These are phyloP conservation scores for Globia sparganii DNA, from an alignment of 2,888 invertebrate genomes.

Conservation along the genomic window DNA sequence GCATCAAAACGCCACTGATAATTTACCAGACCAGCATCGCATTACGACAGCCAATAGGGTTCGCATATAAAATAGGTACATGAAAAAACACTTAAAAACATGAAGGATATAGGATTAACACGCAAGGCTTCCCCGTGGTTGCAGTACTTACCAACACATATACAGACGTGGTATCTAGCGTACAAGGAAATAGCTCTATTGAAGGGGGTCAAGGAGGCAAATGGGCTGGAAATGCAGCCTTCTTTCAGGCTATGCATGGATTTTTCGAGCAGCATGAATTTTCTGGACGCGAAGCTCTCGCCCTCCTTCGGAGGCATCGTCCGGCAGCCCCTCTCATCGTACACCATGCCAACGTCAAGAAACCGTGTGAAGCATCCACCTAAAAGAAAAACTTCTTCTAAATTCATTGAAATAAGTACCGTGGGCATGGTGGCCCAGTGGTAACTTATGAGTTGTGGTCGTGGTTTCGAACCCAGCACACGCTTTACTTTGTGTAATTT, in stretches of 20 bases:
- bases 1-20: not conserved
- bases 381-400: not conserved
- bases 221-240: constrained; percentile 76
- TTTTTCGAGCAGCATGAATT: constrained; percentile 67
- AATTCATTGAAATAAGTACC: not conserved
- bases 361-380: constrained; percentile 73
- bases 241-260: constrained; percentile 54
- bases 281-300: constrained; percentile 64
- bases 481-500: no score
- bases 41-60: not conserved
- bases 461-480: no score
- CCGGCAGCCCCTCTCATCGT: constrained; percentile 77
- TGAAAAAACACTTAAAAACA: constrained; percentile 30
- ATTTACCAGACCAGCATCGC: not conserved
- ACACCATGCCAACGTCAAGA: constrained; percentile 70
- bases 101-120: constrained; percentile 12
- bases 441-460: no score
- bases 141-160: constrained; percentile 74
- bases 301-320: constrained; percentile 67
- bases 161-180: constrained; percentile 77
- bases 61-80: constrained; percentile 24
- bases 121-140: constrained; percentile 61
- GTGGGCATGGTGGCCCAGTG: not conserved
- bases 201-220: constrained; percentile 77
- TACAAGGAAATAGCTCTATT: constrained; percentile 75